These are phyloP conservation scores for Esperia sulphurella DNA, from an alignment of 2,888 invertebrate genomes.

Conservation along the genomic window DNA sequence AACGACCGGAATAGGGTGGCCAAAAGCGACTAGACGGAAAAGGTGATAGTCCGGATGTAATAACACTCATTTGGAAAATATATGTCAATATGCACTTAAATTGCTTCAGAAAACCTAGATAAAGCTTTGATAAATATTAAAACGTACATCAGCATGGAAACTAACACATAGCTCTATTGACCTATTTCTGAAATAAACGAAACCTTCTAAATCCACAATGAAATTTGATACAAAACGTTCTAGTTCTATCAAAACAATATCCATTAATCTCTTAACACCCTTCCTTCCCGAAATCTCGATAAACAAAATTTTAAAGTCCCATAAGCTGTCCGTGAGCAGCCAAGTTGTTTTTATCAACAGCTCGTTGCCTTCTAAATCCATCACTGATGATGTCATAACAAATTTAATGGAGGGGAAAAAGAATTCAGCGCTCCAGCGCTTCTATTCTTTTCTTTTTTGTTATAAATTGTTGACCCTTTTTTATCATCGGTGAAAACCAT, in stretches of 20 bases:
- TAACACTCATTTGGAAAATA: too few relatives aligned
- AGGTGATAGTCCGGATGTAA: too few relatives aligned
- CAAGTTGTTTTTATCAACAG: conserved; percentile 23
- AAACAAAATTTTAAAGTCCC: conserved; percentile 22
- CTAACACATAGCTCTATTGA: not conserved
- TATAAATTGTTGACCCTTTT: conserved; percentile 57
- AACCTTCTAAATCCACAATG: not conserved
- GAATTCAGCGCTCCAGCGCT: conserved; percentile 16
- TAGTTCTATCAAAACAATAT: conserved; percentile 6
- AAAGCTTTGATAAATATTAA: too few relatives aligned
- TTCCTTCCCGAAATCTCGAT: conserved; percentile 15
- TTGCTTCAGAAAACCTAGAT: too few relatives aligned
- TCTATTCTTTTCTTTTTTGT: conserved; percentile 30
- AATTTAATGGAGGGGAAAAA: conserved; percentile 27
- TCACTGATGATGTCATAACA: conserved; percentile 29
- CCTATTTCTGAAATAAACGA: not conserved
- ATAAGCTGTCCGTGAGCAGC: conserved; percentile 23
- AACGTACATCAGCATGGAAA: not conserved
- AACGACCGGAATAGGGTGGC: too few relatives aligned
- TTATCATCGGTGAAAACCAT: conserved; percentile 42
- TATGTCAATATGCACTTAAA: too few relatives aligned
- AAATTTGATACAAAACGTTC: conserved; percentile 8
- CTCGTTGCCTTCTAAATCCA: conserved; percentile 24
- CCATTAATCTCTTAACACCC: conserved; percentile 6
- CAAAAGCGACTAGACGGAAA: too few relatives aligned